Evolutionary conservation across 2,888 invertebrate species (phyloP).

Genomic region (Dryobotodes eremita): DNA sequence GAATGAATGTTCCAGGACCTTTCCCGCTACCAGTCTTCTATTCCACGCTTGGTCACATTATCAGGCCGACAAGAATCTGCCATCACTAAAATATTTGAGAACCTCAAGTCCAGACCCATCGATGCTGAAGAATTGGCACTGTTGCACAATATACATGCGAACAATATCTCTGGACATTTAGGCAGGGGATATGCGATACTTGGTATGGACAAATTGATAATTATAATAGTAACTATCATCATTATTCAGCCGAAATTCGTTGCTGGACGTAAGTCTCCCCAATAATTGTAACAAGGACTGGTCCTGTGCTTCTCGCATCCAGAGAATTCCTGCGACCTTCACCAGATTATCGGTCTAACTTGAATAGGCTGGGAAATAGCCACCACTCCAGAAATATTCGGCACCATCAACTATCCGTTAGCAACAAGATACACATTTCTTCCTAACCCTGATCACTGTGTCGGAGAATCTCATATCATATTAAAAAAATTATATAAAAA

Average conservation of each 20-base stretch:
- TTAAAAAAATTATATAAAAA: too few relatives aligned
- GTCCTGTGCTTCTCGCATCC: not conserved
- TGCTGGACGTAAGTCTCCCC: not conserved
- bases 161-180: slow-evolving; percentile 78
- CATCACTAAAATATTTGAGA: slow-evolving; percentile 73
- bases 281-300: not conserved
- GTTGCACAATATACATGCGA: slow-evolving; percentile 79
- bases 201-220: slow-evolving; percentile 67
- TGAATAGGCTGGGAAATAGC: not conserved
- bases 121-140: slow-evolving; percentile 83
- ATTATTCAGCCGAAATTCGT: not conserved
- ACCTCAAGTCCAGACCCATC: slow-evolving; percentile 77
- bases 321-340: not conserved
- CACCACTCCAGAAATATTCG: not conserved
- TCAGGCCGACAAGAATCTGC: slow-evolving; percentile 78
- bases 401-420: too few relatives aligned
- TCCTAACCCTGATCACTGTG: not conserved
- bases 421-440: not conserved
- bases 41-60: slow-evolving; percentile 78
- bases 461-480: not conserved
- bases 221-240: not conserved
- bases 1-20: slow-evolving; percentile 36
- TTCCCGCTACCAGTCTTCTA: slow-evolving; percentile 77
- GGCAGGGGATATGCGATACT: slow-evolving; percentile 80
- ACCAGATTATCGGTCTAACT: too few relatives aligned